Evolutionary conservation across 2,888 invertebrate species (phyloP).

Genomic region (Schizaphis graminum): DNA sequence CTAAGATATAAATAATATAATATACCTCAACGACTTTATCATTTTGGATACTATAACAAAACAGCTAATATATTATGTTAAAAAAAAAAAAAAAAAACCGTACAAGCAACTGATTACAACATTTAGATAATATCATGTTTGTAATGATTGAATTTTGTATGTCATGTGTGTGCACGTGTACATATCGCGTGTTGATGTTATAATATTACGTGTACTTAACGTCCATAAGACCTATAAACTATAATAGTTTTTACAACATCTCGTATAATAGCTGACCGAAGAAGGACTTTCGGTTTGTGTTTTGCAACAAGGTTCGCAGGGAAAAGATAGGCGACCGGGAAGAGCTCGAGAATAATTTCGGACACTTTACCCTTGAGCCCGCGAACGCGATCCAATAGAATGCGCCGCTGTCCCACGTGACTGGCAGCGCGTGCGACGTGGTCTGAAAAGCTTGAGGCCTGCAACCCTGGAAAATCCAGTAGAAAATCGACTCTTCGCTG

Average conservation of each 20-base stretch:
- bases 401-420: conserved; percentile 62
- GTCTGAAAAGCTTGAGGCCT: conserved; percentile 16
- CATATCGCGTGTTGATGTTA: not conserved
- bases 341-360: not conserved
- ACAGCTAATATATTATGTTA: not conserved
- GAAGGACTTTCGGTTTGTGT: not conserved
- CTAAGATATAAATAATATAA: not conserved
- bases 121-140: not conserved
- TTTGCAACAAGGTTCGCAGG: not conserved
- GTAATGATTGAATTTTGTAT: not conserved
- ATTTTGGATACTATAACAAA: not conserved
- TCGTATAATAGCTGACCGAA: not conserved
- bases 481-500: conserved; percentile 50
- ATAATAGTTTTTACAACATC: not conserved
- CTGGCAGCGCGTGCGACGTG: conserved; percentile 51
- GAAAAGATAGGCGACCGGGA: not conserved
- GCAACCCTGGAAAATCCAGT: conserved; percentile 60
- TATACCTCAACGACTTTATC: not conserved
- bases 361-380: conserved; percentile 1
- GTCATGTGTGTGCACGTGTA: not conserved
- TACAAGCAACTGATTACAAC: not conserved
- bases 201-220: not conserved
- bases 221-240: not conserved
- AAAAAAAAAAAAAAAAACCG: not conserved
- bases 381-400: conserved; percentile 47